Evolutionary conservation across 2,888 invertebrate species (phyloP), one percentile per base, ranked within the genome.

Genomic region (Noctuana brunneofusca): DNA sequence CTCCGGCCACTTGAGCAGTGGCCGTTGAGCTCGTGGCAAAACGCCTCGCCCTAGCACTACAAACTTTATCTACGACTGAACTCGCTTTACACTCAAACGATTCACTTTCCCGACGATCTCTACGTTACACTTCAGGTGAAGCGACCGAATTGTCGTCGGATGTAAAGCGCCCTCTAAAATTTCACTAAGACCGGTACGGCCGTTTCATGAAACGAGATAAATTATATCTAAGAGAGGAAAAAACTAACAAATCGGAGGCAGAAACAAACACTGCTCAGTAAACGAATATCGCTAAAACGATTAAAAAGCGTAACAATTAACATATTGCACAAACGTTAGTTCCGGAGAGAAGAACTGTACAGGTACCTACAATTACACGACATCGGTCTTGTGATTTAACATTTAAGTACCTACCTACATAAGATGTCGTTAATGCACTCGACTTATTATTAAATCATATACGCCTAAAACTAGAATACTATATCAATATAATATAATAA

Each of bases 391-490:
- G 49, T 30, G 59, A 53, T 66, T 67, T n/a, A 9, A 35, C 49
- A 30, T 18, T 60, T 24, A 30, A 55, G 27, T 60, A 38, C 24
- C 41, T 16, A 41, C n/a, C n/a, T n/a, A n/a, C n/a, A n/a, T 20
- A 56, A 54, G 24, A 55, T 41, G 62, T 62, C 62, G 41, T 60
- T 18, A 24, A 55, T 50, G 55, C 79, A 83, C 77, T 80, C 78
- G 75, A 82, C 87, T 86, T 84, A 89, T 73, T 78, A 75, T 74
- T 86, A 89, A 90, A 88, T 86, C 83, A 90, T 86, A 90, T 86
- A 84, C 78, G 85, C 88, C 89, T 92, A 89, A 88, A 90, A 86
- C 92, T 92, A 92, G 89, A 90, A 90, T 90, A 92, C 87, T 90
- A 89, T 89, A 89, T 90, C 83, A 86, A 88, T 92, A 91, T 90